Conservation (phyloP, 2,888 invertebrate genomes). For the Spodoptera exigua region DNA sequence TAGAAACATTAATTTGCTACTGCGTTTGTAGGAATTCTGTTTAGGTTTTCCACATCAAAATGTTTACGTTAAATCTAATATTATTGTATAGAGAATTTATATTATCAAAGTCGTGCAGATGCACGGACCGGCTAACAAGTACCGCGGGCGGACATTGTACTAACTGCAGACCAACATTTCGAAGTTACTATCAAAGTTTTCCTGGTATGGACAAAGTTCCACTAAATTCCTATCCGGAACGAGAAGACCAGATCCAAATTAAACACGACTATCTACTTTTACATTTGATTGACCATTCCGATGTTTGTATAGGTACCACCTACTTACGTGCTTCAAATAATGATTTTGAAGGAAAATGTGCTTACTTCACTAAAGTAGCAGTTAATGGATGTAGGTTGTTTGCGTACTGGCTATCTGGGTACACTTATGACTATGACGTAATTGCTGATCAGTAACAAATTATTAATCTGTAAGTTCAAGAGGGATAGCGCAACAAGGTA, state of each 20-base stretch:
- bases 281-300: slow-evolving; percentile 17
- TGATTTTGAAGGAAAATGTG: no score
- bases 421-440: no score
- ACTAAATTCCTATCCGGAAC: slow-evolving; percentile 40
- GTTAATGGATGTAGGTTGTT: no score
- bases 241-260: slow-evolving; percentile 41
- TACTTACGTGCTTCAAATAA: no score
- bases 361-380: no score
- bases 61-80: slow-evolving; percentile 8
- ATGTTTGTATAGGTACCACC: slow-evolving; percentile 2
- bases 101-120: slow-evolving; percentile 18
- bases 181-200: slow-evolving; percentile 54
- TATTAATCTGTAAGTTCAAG: no score
- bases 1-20: background rate
- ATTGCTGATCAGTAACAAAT: no score
- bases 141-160: slow-evolving; percentile 38
- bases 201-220: slow-evolving; percentile 45
- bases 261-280: slow-evolving; percentile 21
- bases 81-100: background rate
- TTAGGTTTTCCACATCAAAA: background rate
- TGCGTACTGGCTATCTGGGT: no score
- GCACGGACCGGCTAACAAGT: slow-evolving; percentile 15
- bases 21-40: background rate
- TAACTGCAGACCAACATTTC: slow-evolving; percentile 43
- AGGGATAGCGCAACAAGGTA: no score